Conservation (phyloP, 2,113 vertebrate species). For the Eleginops maclovinus region DNA sequence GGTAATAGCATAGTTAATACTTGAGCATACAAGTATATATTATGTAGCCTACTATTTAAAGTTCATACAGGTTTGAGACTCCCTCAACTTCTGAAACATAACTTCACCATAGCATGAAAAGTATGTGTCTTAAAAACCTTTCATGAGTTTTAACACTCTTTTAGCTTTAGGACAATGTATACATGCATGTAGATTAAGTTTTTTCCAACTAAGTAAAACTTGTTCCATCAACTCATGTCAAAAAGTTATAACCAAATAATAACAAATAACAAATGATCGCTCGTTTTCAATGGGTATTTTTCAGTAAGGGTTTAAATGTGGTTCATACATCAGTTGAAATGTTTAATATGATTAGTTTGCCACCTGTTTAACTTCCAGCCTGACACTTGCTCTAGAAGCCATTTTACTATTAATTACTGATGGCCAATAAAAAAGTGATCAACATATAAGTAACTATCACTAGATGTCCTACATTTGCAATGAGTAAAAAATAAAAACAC, state of each 20-base stretch:
- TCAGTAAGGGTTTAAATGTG: background rate
- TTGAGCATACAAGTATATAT: too few species aligned
- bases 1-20: slow-evolving; percentile 8
- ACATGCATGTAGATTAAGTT: too few species aligned
- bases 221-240: too few species aligned
- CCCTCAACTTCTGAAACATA: background rate
- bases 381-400: background rate
- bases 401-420: background rate
- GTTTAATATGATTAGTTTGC: background rate
- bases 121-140: background rate
- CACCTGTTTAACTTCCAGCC: too few species aligned
- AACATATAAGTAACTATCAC: too few species aligned
- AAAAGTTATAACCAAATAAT: too few species aligned
- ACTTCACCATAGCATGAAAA: background rate
- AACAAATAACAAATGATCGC: too few species aligned
- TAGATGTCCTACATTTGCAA: background rate
- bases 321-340: background rate
- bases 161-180: background rate
- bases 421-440: background rate
- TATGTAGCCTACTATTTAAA: background rate
- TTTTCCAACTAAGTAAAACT: too few species aligned
- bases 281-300: too few species aligned
- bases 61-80: background rate
- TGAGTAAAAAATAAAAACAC: background rate
- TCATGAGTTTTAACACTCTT: background rate